phyloP scores from a whole-genome alignment of 2,113 vertebrate genomes.

The Semnornis frantzii region DNA sequence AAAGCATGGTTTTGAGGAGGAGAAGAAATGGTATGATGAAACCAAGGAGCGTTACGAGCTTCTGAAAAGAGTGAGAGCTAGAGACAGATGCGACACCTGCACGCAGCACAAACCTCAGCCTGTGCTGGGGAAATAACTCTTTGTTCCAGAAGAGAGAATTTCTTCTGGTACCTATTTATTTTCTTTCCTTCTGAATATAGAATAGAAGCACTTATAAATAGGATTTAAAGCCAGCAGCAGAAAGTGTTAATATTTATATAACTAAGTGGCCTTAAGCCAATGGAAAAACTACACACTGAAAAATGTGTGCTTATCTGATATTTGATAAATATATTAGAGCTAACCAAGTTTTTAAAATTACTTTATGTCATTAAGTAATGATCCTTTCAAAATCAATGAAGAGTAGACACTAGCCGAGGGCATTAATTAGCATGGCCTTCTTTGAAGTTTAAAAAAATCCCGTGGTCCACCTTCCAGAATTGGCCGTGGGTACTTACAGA shows the following conservation, averaged over 20 bases:
- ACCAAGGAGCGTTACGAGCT: not conserved
- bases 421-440: not conserved
- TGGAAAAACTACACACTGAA: not conserved
- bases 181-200: constrained; percentile 4
- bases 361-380: constrained; percentile 16
- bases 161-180: constrained; percentile 1
- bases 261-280: constrained; percentile 34
- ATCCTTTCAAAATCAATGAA: constrained; percentile 34
- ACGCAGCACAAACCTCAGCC: constrained; percentile 4
- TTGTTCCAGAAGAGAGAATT: constrained; percentile 40
- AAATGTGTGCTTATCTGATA: constrained; percentile 37
- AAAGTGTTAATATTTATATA: constrained; percentile 47
- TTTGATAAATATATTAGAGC: constrained; percentile 42
- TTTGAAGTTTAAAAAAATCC: not conserved
- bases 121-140: not conserved
- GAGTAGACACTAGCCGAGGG: constrained; percentile 9
- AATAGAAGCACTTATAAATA: constrained; percentile 23
- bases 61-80: not conserved
- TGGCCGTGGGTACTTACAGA: not conserved
- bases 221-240: constrained; percentile 13
- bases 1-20: not conserved
- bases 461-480: not conserved
- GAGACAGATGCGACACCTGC: not conserved
- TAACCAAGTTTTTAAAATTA: not conserved
- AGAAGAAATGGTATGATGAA: not conserved